These are phyloP conservation scores for Belonocnema kinseyi DNA, from an alignment of 1,140 invertebrate species.

Conservation along the genomic window DNA sequence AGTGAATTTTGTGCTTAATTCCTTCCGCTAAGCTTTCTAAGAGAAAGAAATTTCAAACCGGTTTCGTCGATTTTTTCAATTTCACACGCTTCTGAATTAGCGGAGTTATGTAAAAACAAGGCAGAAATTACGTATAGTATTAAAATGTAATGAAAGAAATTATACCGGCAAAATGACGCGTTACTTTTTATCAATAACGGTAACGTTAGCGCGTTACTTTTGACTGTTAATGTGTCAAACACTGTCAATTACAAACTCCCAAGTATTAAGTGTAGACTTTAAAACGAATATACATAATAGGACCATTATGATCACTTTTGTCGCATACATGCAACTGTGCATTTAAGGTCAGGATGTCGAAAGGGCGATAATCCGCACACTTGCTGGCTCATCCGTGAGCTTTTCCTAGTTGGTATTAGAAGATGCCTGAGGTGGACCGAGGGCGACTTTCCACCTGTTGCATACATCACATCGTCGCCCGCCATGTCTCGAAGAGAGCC, in stretches of 20 bases:
- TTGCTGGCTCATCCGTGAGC: slow-evolving; percentile 44
- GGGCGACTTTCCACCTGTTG: slow-evolving; percentile 67
- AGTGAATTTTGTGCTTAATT: too few relatives aligned
- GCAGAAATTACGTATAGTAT: too few relatives aligned
- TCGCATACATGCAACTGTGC: slow-evolving; percentile 2
- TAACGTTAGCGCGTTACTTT: too few relatives aligned
- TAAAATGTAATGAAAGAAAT: too few relatives aligned
- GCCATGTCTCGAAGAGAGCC: slow-evolving; percentile 69
- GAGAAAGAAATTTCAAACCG: too few relatives aligned
- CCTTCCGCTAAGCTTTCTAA: too few relatives aligned
- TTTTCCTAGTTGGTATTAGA: slow-evolving; percentile 29
- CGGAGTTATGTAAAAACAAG: too few relatives aligned
- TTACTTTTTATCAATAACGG: too few relatives aligned
- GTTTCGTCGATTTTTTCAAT: too few relatives aligned
- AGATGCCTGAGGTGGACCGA: slow-evolving; percentile 43
- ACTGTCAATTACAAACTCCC: not conserved
- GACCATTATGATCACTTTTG: not conserved
- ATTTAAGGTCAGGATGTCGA: slow-evolving; percentile 47
- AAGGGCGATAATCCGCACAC: slow-evolving; percentile 58
- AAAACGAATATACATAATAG: slow-evolving; percentile 3
- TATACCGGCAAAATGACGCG: too few relatives aligned
- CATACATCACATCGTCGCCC: slow-evolving; percentile 55
- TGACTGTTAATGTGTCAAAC: too few relatives aligned
- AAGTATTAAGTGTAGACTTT: not conserved
- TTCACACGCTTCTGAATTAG: too few relatives aligned